Conservation (phyloP, 2,113 vertebrate genomes). For the Colinus virginianus region DNA sequence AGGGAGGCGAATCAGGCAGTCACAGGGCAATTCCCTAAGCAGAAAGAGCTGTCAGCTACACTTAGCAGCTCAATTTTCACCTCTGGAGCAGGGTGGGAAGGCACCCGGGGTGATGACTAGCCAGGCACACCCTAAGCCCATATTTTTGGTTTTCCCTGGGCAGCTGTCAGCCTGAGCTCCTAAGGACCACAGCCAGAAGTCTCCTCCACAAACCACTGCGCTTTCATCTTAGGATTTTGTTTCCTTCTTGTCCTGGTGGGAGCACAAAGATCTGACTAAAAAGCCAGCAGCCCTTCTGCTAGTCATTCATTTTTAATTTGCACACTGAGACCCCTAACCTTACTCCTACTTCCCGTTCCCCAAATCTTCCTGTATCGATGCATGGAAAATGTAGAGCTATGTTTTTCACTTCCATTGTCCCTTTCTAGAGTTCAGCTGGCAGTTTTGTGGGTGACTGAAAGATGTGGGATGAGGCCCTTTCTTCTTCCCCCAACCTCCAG, state of each 20-base stretch:
- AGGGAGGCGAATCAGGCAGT: background rate
- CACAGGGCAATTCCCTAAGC: background rate
- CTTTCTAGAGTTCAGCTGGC: background rate
- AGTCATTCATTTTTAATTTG: background rate
- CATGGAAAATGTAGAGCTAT: background rate
- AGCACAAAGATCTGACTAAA: background rate
- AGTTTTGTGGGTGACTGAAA: background rate
- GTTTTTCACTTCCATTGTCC: background rate
- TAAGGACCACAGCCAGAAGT: background rate
- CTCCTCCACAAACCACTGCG: rapidly evolving
- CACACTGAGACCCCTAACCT: background rate
- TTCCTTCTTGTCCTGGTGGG: background rate
- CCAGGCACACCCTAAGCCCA: background rate
- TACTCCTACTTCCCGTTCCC: background rate
- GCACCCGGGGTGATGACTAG: background rate
- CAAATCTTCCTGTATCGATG: background rate
- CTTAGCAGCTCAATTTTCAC: constrained; percentile 13
- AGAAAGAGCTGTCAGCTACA: constrained; percentile 8
- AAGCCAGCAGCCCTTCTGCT: background rate
- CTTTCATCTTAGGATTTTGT: background rate
- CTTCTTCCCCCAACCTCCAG: rapidly evolving
- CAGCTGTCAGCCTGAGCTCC: background rate
- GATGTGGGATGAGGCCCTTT: background rate
- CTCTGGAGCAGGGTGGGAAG: background rate
- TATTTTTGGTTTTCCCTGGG: background rate